Percentiles rank a stretch among this genome's conserved stretches.
Conservation (phyloP, 2,888 invertebrate species). For the Phaedon cochleariae region DNA sequence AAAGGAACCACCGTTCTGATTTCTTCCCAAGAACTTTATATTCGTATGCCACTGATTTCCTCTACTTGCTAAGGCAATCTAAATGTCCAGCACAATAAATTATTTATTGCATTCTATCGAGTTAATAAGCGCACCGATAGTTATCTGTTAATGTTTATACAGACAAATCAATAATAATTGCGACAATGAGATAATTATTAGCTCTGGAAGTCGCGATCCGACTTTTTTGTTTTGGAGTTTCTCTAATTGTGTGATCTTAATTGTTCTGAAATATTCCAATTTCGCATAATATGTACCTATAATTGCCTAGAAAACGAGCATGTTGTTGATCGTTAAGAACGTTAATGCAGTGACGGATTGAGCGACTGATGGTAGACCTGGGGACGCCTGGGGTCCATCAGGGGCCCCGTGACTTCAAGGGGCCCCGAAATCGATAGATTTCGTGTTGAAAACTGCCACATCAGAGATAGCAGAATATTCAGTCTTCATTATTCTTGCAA, state of each 20-base stretch:
- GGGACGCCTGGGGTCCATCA: too few relatives aligned
- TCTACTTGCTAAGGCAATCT: slow-evolving; percentile 14
- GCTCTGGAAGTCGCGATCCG: slow-evolving; percentile 15
- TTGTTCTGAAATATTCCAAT: slow-evolving; percentile 10
- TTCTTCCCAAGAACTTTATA: not conserved
- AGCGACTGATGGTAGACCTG: too few relatives aligned
- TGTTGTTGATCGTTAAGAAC: not conserved
- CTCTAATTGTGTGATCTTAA: slow-evolving; percentile 8
- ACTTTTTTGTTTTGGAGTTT: slow-evolving; percentile 4
- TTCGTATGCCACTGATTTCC: slow-evolving; percentile 3
- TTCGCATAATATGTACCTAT: not conserved
- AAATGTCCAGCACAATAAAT: slow-evolving; percentile 16
- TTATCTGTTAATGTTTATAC: slow-evolving; percentile 23
- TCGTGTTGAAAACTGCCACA: too few relatives aligned
- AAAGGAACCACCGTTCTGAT: not conserved
- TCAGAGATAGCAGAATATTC: too few relatives aligned
- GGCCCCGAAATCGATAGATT: too few relatives aligned
- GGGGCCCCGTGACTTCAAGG: too few relatives aligned
- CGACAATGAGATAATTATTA: slow-evolving; percentile 22
- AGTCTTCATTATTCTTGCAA: too few relatives aligned
- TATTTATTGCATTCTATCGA: slow-evolving; percentile 20
- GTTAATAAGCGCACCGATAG: slow-evolving; percentile 21
- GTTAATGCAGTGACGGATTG: too few relatives aligned
- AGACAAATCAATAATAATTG: slow-evolving; percentile 28
- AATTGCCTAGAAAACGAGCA: not conserved